Base-by-base conservation (phyloP, 2,888 invertebrate species). In the Chironomus riparius region DNA sequence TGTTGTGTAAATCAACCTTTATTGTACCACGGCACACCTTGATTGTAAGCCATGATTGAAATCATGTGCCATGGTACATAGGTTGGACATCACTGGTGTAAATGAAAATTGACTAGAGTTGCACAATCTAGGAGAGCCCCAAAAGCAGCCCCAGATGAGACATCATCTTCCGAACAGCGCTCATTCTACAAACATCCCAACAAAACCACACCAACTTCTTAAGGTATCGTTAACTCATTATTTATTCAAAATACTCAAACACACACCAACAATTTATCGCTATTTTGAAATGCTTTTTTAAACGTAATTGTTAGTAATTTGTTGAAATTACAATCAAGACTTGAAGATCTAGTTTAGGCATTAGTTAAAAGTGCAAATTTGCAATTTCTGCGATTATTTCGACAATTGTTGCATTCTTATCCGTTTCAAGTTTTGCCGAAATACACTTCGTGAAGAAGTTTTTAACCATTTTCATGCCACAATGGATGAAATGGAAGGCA, bases 301-400 rank as follows among this genome's bases (percentile, higher is more conserved):
- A 21, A 18, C 22, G 56, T 70, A 56, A 70, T 70, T 70, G 70
- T 21, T 50, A 50, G 70, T 56, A 70, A 70, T 70, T 70, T 70
- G 50, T 70, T 24, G 48, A 70, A 47, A 70, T 70, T 70, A 70
- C 48, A 70, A 48, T 48, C 48, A 38, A 38, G 38, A 38, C 38
- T 38, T 38, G 38, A 38, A 38, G 38, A 38, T 38, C 38, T 38
- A 38, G 38, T 38, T 56, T 56, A 56, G 15, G n/a, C 18, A 56
- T 56, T 18, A 56, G 18, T 56, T 56, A n/a, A 56, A 56, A 56
- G 38, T 56, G 56, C 56, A 56, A 56, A 56, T 56, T 56, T 56
- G 56, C 56, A 56, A 18, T 56, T 56, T 56, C 18, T 18, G n/a
- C 18, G n/a, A n/a, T 56, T 56, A 15, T 56, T n/a, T n/a, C 18